A percentile compares a stretch with the other conserved stretches of the same genome.
Conservation (phyloP, 2,888 invertebrate species). For the Eurois occulta region DNA sequence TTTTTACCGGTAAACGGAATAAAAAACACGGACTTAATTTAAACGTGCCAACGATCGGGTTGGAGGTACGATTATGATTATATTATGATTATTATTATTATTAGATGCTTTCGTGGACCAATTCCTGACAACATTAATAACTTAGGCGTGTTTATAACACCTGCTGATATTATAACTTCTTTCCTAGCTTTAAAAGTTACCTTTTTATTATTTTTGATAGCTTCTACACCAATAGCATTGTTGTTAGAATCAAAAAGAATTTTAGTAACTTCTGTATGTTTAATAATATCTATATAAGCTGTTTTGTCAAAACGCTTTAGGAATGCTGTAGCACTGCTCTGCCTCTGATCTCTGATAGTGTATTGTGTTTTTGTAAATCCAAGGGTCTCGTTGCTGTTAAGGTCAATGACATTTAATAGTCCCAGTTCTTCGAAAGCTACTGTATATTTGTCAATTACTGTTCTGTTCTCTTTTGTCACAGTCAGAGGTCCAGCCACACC, state of each 20-base stretch:
- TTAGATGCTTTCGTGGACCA: constrained; percentile 73
- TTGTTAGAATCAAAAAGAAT: constrained; percentile 72
- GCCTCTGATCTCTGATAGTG: constrained; percentile 32
- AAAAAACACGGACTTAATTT: no score
- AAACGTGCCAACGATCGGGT: no score
- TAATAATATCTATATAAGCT: constrained; percentile 71
- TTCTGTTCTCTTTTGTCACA: constrained; percentile 28
- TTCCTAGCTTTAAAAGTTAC: constrained; percentile 66
- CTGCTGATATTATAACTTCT: constrained; percentile 76
- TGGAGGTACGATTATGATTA: no score
- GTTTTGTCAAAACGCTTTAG: constrained; percentile 65
- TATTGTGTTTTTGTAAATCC: constrained; percentile 19
- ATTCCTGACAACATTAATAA: constrained; percentile 77
- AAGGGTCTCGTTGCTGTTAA: constrained; percentile 4
- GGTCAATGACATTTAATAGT: constrained; percentile 2
- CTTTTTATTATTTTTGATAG: constrained; percentile 47
- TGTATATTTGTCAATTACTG: constrained; percentile 2
- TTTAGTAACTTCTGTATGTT: constrained; percentile 70
- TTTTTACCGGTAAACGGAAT: no score
- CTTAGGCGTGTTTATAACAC: constrained; percentile 73
- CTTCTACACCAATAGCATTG: constrained; percentile 71
- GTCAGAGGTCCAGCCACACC: constrained; percentile 21
- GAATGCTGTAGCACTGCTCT: constrained; percentile 72
- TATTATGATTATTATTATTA: no score
- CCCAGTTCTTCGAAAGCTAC: constrained; percentile 19